A percentile compares a stretch with the other conserved stretches of the same genome.
Conservation (phyloP, 1,140 invertebrate genomes). For the Zelostemma sp. region DNA sequence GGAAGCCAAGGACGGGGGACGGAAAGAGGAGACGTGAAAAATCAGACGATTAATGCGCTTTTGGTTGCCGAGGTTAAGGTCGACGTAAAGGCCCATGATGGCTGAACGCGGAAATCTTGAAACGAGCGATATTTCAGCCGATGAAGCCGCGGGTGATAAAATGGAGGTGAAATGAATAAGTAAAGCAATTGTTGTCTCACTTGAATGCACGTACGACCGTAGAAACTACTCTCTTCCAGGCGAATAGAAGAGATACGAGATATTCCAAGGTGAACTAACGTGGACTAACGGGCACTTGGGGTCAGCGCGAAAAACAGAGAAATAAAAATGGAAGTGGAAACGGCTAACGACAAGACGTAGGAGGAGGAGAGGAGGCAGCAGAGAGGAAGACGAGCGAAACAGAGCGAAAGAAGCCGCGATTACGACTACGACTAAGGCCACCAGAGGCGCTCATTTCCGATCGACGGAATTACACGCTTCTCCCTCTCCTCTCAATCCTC, state of each 20-base stretch:
- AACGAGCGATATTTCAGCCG: conserved; percentile 1
- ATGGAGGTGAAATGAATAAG: background rate
- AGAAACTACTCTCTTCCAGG: conserved; percentile 58
- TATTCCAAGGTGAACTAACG: conserved; percentile 59
- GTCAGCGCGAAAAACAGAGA: conserved; percentile 52
- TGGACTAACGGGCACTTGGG: conserved; percentile 56
- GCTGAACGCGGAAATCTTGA: conserved; percentile 41
- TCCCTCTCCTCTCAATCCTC: too few relatives aligned
- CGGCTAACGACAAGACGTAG: conserved; percentile 15
- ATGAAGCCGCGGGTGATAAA: background rate
- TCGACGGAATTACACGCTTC: too few relatives aligned
- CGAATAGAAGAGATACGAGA: conserved; percentile 44
- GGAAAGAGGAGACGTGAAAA: background rate
- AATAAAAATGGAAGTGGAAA: conserved; percentile 47
- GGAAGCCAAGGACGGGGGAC: background rate
- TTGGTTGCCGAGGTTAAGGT: conserved; percentile 58
- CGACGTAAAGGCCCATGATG: conserved; percentile 55
- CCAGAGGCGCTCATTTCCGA: too few relatives aligned
- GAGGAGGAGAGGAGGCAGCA: too few relatives aligned
- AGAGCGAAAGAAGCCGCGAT: too few relatives aligned
- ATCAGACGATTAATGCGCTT: conserved; percentile 16
- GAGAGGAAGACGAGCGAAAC: too few relatives aligned
- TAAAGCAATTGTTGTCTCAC: conserved; percentile 50
- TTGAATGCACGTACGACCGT: conserved; percentile 59
- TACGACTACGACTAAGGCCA: too few relatives aligned